phyloP scores from a whole-genome alignment of 2,888 invertebrate genomes.

The Koerneria pararmatus region DNA sequence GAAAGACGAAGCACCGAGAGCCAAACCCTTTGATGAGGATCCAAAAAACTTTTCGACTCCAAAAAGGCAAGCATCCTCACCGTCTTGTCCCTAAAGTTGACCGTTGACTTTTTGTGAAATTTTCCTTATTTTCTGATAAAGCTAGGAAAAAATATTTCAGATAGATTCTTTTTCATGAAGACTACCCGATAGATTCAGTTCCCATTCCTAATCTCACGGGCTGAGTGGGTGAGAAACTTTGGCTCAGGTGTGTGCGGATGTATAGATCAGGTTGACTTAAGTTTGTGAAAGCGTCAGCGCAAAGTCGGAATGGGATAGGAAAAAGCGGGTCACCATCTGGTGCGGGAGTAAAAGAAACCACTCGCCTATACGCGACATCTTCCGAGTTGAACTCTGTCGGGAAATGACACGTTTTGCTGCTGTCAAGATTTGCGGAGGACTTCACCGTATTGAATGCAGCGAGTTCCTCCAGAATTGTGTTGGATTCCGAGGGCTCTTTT shows the following conservation, averaged over 20 bases:
- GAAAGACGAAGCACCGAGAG: constrained; percentile 74
- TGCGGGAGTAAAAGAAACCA: not conserved
- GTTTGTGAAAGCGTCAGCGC: no score
- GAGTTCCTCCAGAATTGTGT: constrained; percentile 13
- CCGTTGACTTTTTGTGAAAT: no score
- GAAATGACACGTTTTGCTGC: not conserved
- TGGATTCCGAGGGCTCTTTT: constrained; percentile 20
- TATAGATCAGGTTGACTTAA: no score
- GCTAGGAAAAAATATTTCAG: not conserved
- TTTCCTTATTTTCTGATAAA: not conserved
- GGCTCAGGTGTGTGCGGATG: no score
- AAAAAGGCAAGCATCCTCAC: constrained; percentile 63
- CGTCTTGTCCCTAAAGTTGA: constrained; percentile 65
- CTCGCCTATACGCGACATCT: constrained; percentile 18
- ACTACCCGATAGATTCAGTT: not conserved
- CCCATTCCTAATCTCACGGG: not conserved
- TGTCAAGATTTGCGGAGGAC: not conserved
- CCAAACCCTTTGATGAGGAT: constrained; percentile 83
- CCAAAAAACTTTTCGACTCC: constrained; percentile 51
- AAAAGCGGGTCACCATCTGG: no score
- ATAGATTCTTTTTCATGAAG: not conserved
- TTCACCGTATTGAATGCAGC: not conserved
- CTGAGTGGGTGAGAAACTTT: no score
- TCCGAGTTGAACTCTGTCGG: constrained; percentile 13
- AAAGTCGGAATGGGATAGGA: no score